A percentile compares a stretch with the other conserved stretches of the same genome.
Conservation (phyloP, 2,888 invertebrate species). For the Spialia ferax region DNA sequence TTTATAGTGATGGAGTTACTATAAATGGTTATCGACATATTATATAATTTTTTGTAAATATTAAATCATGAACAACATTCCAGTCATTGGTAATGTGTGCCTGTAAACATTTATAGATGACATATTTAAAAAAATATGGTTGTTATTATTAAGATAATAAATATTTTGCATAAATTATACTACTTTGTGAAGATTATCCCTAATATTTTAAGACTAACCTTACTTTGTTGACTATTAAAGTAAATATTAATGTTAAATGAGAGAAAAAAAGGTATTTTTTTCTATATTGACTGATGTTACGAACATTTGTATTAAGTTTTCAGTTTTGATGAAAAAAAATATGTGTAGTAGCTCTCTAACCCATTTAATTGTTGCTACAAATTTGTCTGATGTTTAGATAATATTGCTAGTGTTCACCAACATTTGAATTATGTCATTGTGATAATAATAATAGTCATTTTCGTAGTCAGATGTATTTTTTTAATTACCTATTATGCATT, state of each 20-base stretch:
- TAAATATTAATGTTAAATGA: slow-evolving; percentile 41
- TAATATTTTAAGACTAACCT: slow-evolving; percentile 26
- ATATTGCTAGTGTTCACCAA: slow-evolving; percentile 13
- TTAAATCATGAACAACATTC: too few relatives aligned
- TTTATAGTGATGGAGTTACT: too few relatives aligned
- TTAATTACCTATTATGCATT: background rate
- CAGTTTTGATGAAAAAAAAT: slow-evolving; percentile 54
- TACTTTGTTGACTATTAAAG: slow-evolving; percentile 50
- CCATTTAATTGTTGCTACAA: slow-evolving; percentile 45
- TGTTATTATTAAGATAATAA: background rate
- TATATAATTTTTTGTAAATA: too few relatives aligned
- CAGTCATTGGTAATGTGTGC: too few relatives aligned
- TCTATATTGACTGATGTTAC: slow-evolving; percentile 59
- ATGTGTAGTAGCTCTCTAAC: slow-evolving; percentile 72
- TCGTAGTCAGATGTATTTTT: background rate
- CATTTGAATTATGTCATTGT: slow-evolving; percentile 1
- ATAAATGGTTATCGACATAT: too few relatives aligned
- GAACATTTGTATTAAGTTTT: slow-evolving; percentile 49
- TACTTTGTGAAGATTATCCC: slow-evolving; percentile 28
- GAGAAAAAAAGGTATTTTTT: slow-evolving; percentile 49
- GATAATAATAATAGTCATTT: too few relatives aligned
- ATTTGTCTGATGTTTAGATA: slow-evolving; percentile 6
- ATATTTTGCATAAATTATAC: slow-evolving; percentile 1
- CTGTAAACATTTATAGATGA: too few relatives aligned
- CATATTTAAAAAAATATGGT: too few relatives aligned